phyloP scores from a whole-genome alignment of 2,113 vertebrate genomes.

The Oriolus oriolus region DNA sequence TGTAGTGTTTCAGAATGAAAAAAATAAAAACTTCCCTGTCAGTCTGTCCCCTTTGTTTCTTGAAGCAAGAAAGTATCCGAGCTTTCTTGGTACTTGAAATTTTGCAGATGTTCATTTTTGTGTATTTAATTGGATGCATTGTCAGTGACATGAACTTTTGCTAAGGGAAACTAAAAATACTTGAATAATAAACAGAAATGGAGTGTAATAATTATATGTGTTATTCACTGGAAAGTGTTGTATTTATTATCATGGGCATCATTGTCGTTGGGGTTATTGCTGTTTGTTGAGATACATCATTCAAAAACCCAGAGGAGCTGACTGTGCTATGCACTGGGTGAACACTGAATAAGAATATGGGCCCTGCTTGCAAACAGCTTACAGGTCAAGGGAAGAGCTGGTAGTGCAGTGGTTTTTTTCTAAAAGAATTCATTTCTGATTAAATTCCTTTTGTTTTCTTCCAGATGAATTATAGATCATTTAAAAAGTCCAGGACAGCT shows the following conservation, averaged over 20 bases:
- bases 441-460: conserved; percentile 16
- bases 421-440: not conserved
- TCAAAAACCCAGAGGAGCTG: not conserved
- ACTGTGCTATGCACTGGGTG: not conserved
- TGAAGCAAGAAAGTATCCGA: not conserved
- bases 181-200: conserved; percentile 25
- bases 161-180: conserved; percentile 23
- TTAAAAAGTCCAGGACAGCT: not conserved
- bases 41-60: not conserved
- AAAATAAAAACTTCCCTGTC: not conserved
- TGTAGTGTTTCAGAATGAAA: not conserved
- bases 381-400: not conserved
- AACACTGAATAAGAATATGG: not conserved
- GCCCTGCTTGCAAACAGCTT: not conserved
- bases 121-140: conserved; percentile 13
- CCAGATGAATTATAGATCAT: not conserved
- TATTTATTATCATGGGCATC: conserved; percentile 6
- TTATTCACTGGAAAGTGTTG: conserved; percentile 21
- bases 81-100: not conserved
- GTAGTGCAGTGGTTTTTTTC: not conserved
- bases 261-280: not conserved
- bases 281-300: not conserved
- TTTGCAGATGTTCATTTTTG: conserved; percentile 32
- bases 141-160: conserved; percentile 30
- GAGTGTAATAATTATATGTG: not conserved